Conservation (phyloP, 2,797 vertebrate genomes). For the Meriones psammophilus region DNA sequence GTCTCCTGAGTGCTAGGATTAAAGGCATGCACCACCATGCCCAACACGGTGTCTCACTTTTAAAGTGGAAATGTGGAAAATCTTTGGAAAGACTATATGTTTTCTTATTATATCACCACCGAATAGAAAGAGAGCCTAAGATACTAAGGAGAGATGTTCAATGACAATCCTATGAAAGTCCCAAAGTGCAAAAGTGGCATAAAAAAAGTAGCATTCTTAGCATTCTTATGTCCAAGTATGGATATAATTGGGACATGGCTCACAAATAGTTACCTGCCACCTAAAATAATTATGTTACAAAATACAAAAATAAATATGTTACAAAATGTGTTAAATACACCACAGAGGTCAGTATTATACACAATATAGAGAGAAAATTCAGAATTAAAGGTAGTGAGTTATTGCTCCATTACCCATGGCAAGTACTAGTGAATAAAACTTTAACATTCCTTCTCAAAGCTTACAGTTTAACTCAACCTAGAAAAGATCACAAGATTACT, state of each 20-base stretch:
- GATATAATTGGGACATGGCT: neutral
- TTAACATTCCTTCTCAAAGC: neutral
- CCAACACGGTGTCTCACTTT: neutral
- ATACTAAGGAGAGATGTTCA: neutral
- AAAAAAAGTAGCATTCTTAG: no score
- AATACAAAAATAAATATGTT: no score
- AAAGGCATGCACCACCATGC: no score
- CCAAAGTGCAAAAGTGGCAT: neutral
- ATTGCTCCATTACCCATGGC: neutral
- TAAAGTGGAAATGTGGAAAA: neutral
- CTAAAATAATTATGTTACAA: neutral
- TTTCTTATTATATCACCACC: neutral
- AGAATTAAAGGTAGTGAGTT: neutral
- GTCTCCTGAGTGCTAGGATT: neutral
- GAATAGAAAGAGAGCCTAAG: neutral
- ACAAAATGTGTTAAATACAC: neutral
- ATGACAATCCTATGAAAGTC: neutral
- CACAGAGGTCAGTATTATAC: neutral
- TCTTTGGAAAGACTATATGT: neutral
- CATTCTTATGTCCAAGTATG: neutral
- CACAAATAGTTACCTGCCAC: neutral
- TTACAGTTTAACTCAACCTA: neutral
- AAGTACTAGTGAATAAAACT: neutral
- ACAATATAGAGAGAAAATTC: neutral
- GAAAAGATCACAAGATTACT: neutral